phyloP scores from a whole-genome alignment of 2,113 vertebrate genomes.

The Thalassarche chlororhynchos region DNA sequence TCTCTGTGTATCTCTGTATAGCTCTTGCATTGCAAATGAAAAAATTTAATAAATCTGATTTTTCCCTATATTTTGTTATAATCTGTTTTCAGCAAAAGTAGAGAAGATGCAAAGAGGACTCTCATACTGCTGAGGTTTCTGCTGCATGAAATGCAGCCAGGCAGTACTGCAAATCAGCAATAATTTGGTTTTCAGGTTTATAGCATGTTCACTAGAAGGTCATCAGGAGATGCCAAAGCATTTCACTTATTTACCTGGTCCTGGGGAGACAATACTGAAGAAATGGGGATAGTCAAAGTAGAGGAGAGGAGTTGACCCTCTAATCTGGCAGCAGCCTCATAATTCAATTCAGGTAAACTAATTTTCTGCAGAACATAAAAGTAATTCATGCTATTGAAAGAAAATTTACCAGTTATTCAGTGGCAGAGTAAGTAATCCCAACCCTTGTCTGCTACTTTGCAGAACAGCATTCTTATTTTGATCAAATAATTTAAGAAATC shows the following conservation, averaged over 20 bases:
- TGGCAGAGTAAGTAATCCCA: not conserved
- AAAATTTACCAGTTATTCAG: not conserved
- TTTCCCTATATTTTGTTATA: not conserved
- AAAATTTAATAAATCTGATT: not conserved
- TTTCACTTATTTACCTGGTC: not conserved
- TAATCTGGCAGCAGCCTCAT: not conserved
- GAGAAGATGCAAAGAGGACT: not conserved
- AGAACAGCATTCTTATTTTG: not conserved
- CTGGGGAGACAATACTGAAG: not conserved
- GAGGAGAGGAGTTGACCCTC: not conserved
- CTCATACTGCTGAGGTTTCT: not conserved
- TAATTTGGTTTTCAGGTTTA: not conserved
- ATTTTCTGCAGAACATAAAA: not conserved
- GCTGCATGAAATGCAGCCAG: not conserved
- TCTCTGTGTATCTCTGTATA: not conserved
- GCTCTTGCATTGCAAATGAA: not conserved
- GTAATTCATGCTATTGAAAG: not conserved
- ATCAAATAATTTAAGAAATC: not conserved
- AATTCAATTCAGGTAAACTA: not conserved
- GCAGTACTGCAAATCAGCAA: not conserved
- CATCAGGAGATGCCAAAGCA: not conserved
- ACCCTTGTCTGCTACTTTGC: not conserved
- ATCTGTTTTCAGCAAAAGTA: not conserved
- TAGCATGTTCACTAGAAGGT: rapidly evolving
- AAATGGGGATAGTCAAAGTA: not conserved